phyloP scores from a whole-genome alignment of 2,113 vertebrate species.

The Sapayoa aenigma region DNA sequence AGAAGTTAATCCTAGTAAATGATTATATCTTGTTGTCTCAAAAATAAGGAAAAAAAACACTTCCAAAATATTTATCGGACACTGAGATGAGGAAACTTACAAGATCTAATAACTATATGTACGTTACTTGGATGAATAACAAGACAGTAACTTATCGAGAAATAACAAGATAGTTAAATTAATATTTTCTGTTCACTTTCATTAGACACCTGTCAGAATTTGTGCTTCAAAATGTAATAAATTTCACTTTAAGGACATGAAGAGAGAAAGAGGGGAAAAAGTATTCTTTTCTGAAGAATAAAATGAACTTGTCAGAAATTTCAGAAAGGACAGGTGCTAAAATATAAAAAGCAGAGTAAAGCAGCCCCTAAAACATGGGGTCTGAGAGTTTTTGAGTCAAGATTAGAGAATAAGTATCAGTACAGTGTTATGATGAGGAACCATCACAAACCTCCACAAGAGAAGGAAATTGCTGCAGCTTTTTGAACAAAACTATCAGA shows the following conservation, averaged over 20 bases:
- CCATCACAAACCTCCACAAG: background rate
- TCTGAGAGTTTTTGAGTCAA: background rate
- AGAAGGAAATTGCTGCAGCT: background rate
- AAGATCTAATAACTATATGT: background rate
- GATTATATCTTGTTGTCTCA: background rate
- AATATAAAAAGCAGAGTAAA: background rate
- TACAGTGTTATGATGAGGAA: background rate
- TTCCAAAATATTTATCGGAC: background rate
- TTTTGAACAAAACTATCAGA: background rate
- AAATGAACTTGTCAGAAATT: background rate
- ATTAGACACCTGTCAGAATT: background rate
- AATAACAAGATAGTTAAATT: background rate
- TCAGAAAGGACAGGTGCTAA: background rate
- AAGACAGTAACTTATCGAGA: background rate
- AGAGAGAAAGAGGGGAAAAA: background rate
- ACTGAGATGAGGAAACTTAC: background rate
- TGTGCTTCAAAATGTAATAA: background rate
- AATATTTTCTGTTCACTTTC: background rate
- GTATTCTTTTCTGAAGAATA: background rate
- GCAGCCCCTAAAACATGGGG: background rate
- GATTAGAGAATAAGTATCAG: background rate
- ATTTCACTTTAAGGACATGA: background rate
- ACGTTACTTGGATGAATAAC: background rate
- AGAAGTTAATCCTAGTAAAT: background rate
- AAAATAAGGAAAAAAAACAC: background rate